phyloP scores from a whole-genome alignment of 2,888 invertebrate genomes.

The Lycophotia porphyrea region DNA sequence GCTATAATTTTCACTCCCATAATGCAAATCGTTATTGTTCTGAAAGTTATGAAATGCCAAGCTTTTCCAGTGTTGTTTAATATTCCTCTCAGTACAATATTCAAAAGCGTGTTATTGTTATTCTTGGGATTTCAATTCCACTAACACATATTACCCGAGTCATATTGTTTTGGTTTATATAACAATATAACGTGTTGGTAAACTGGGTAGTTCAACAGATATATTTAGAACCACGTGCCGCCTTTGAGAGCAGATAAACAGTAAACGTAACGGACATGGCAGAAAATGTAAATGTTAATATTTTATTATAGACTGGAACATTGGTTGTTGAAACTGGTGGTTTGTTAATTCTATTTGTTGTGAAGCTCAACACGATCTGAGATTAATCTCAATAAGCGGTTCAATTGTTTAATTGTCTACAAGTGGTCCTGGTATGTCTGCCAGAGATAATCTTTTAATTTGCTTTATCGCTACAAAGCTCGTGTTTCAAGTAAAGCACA shows the following conservation, averaged over 20 bases:
- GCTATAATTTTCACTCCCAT: constrained; percentile 32
- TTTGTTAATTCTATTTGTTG: constrained; percentile 38
- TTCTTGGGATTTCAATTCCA: constrained; percentile 45
- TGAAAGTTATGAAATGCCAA: constrained; percentile 33
- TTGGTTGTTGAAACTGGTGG: constrained; percentile 29
- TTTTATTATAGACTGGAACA: constrained; percentile 27
- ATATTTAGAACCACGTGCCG: constrained; percentile 57
- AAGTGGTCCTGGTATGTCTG: constrained; percentile 39
- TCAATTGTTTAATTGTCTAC: constrained; percentile 49
- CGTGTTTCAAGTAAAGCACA: constrained; percentile 7
- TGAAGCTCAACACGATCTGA: constrained; percentile 39
- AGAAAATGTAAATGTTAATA: constrained; percentile 25
- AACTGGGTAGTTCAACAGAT: constrained; percentile 34
- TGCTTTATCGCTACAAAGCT: constrained; percentile 10
- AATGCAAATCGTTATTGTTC: constrained; percentile 48
- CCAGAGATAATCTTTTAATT: constrained; percentile 20
- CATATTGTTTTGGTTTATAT: constrained; percentile 36
- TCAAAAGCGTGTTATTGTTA: constrained; percentile 43
- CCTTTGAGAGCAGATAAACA: constrained; percentile 31
- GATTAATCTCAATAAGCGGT: constrained; percentile 51
- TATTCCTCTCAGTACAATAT: constrained; percentile 27
- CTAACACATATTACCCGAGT: constrained; percentile 46
- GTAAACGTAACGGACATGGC: constrained; percentile 6
- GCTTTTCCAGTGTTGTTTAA: constrained; percentile 59
- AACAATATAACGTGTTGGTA: constrained; percentile 32